Evolutionary conservation across 1,140 invertebrate genomes (phyloP), one percentile per base, ranked within the genome.

Genomic region (Philotrypesis tridentata): DNA sequence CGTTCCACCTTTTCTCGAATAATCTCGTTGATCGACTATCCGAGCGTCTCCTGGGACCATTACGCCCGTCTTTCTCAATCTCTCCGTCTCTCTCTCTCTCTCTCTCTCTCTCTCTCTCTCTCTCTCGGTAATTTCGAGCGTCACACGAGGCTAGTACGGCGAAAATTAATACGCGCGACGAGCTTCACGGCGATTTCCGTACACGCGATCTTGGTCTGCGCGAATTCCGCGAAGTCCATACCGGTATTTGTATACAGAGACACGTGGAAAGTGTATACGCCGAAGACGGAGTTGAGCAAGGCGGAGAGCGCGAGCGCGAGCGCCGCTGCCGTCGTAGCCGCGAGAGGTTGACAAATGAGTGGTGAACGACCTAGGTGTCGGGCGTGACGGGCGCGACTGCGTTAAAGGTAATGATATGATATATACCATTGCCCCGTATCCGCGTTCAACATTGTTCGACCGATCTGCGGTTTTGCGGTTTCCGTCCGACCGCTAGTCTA

Each of bases 351-450:
- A 90, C 89, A 89, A 90, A 90, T 89, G 89, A 89, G 87, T 89
- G 84, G 86, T 90, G 88, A 89, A 91, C 88, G 89, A 85, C 67
- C 83, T 71, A 90, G 90, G 90, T 91, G 89, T 90, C 89, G 86
- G 87, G 86, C 31, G 21, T 73, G 70, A 73, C 70, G 78, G 23
- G 78, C 68, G 31, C 70, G 37, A 63, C 88, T 88, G 89, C 88
- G n/a, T n/a, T 90, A 91, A 89, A 89, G 89, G 87, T 91, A 92
- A 92, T 91, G 89, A 91, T 91, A 91, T 91, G 91, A 92, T 91
- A 85, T 86, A 86, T 86, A 86, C 84, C 85, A 87, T 91, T 90
- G 87, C 85, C 86, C 84, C 88, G 48, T 55, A 55, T 17, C 21
- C 48, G 65, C 48, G 65, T 55, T 43, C 61, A 87, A 87, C 86